Evolutionary conservation across 2,888 invertebrate genomes (phyloP), one percentile per base, ranked within the genome.

Genomic region (Eristalis tenax): DNA sequence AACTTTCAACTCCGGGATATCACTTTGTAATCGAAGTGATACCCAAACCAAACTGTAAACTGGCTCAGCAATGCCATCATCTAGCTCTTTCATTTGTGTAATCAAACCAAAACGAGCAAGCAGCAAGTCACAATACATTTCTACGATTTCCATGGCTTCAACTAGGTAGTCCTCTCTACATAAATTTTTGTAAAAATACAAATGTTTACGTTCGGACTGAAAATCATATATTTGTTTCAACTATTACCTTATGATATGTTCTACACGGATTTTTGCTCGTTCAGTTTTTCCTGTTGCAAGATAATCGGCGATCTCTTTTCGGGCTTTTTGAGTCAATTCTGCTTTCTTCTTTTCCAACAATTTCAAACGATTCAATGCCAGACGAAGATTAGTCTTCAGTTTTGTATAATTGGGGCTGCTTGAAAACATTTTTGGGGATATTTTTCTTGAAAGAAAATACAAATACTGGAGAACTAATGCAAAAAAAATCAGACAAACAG

Each of bases 101-200:
- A 99, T 96, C 11, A 99, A 94, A 0, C 99, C 99, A 94, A 99
- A 99, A 90, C 99, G 95, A 0, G 99, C 99, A 74, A 99, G 93
- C 63, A 99, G 93, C 71, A 99, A 94, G 94, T 99, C 99, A 93
- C 99, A 99, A 92, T 98, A 99, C 99, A 99, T 99, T 94, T 99
- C 99, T 0, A 99, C 95, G 82, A 99, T 95, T 94, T 99, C 99
- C 97, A 99, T 98, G 0, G 99, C 99, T 94, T 99, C 99, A 3
- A 99, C 99, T 93, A 99, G 95, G 93, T 99, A 99, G 93, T 99
- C 99, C 94, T 99, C 99, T 64, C 99, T 96, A 77, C 66, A 38
- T 61, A 26, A 2, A 2, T 66, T n/a, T 3, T 50, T 65, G 69
- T 28, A 4, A 11, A 15, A 23, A 40, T 18, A 71, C n/a, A 18